These are phyloP conservation scores for Charina bottae DNA, from an alignment of 2,113 vertebrate genomes.

Conservation along the genomic window DNA sequence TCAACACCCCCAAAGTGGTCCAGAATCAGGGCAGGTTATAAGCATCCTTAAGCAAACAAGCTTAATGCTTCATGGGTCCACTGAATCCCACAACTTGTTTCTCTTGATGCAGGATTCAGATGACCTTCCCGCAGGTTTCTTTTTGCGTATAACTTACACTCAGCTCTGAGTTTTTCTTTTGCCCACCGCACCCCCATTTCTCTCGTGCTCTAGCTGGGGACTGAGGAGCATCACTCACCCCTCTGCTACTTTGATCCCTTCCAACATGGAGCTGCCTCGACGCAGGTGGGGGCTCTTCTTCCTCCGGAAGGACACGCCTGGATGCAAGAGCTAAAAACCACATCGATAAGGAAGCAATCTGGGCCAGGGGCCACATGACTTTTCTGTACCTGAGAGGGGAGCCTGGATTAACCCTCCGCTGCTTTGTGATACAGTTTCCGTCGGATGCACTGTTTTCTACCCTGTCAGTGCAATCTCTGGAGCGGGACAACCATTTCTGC, in stretches of 20 bases:
- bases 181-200: not conserved
- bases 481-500: not conserved
- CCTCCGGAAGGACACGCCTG: slow-evolving; percentile 50
- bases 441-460: not conserved
- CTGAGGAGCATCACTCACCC: slow-evolving; percentile 62
- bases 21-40: too few species aligned
- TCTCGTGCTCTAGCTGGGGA: not conserved
- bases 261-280: slow-evolving; percentile 58
- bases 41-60: too few species aligned
- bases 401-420: not conserved
- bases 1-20: too few species aligned
- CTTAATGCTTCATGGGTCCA: too few species aligned
- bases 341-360: slow-evolving; percentile 52
- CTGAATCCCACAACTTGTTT: too few species aligned
- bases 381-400: not conserved
- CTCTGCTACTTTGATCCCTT: slow-evolving; percentile 41
- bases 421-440: not conserved
- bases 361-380: not conserved
- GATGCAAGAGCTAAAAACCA: slow-evolving; percentile 65
- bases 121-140: too few species aligned
- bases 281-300: slow-evolving; percentile 35
- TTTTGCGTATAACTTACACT: too few species aligned
- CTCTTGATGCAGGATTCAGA: too few species aligned
- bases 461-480: not conserved
- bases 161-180: too few species aligned